phyloP scores from a whole-genome alignment of 2,113 vertebrate genomes.

The Bagarius yarrelli region DNA sequence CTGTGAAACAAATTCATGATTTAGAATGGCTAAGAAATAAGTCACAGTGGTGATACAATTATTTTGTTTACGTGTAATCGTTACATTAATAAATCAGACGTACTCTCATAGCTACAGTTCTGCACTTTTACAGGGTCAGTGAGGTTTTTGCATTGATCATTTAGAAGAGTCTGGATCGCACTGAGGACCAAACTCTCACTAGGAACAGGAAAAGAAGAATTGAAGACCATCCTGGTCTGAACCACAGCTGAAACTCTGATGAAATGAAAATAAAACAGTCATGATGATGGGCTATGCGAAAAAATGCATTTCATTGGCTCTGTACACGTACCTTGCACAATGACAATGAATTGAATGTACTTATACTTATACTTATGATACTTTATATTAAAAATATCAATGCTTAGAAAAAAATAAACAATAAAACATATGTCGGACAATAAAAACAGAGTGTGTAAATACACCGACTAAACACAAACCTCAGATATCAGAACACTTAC shows the following conservation, averaged over 20 bases:
- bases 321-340: too few species aligned
- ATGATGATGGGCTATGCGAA: too few species aligned
- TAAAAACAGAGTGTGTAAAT: background rate
- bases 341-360: too few species aligned
- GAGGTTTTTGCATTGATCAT: background rate
- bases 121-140: background rate
- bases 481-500: background rate
- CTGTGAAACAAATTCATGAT: slow-evolving; percentile 3
- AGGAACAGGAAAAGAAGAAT: background rate
- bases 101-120: slow-evolving; percentile 5
- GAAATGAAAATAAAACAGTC: background rate
- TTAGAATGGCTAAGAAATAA: background rate
- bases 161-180: background rate
- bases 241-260: background rate
- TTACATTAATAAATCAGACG: background rate
- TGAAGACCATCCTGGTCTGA: slow-evolving; percentile 7
- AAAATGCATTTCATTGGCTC: too few species aligned
- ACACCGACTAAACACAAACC: background rate
- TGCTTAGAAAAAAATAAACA: too few species aligned
- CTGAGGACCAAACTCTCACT: slow-evolving; percentile 19
- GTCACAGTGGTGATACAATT: too few species aligned
- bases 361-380: too few species aligned
- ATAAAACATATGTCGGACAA: background rate
- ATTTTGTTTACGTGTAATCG: background rate
- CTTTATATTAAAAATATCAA: too few species aligned